A percentile compares a stretch with the other conserved stretches of the same genome.
Conservation (phyloP, 2,888 invertebrate species). For the Pocota personata region DNA sequence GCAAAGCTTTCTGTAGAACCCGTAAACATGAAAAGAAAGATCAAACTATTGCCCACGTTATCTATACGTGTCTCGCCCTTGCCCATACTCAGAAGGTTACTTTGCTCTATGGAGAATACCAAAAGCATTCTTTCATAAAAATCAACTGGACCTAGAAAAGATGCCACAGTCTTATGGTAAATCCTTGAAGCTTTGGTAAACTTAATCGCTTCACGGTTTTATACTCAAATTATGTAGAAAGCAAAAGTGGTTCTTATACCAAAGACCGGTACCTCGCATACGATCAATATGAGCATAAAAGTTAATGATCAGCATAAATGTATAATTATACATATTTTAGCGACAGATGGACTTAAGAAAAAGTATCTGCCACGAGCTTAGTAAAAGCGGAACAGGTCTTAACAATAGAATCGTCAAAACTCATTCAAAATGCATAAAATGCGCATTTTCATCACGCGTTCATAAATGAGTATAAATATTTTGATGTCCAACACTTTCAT, state of each 20-base stretch:
- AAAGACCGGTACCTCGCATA: background rate
- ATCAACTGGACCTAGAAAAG: too few species aligned
- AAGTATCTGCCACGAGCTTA: background rate
- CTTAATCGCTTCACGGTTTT: too few species aligned
- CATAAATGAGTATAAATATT: background rate
- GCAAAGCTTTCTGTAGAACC: too few species aligned
- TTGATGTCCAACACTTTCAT: background rate
- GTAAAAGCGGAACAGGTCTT: background rate
- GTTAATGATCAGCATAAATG: background rate
- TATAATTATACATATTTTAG: background rate
- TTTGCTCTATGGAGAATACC: too few species aligned
- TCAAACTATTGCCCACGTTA: too few species aligned
- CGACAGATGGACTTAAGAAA: background rate
- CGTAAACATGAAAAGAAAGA: too few species aligned
- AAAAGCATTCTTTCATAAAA: too few species aligned
- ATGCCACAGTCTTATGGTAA: too few species aligned
- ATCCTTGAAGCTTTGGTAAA: too few species aligned
- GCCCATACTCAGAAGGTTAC: too few species aligned
- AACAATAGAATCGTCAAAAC: background rate
- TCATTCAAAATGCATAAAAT: constrained; percentile 1
- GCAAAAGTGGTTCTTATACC: background rate
- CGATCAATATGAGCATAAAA: background rate
- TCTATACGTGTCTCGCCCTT: too few species aligned
- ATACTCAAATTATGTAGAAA: background rate
- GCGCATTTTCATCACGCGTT: background rate